Conservation (phyloP, 2,113 vertebrate genomes). For the Lycocorax pyrrhopterus region DNA sequence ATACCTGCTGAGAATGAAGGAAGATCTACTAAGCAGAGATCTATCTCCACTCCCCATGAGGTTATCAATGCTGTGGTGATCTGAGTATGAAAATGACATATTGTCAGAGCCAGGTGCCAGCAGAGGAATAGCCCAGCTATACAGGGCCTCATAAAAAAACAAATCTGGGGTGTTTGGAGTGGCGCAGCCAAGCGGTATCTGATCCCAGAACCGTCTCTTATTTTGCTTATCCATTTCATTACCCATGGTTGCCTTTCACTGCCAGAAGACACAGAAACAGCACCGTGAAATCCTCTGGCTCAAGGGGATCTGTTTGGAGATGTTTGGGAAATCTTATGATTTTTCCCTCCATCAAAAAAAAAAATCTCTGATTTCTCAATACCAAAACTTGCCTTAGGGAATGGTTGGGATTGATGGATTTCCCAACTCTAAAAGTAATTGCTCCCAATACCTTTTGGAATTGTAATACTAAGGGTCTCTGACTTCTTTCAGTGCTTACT, state of each 20-base stretch:
- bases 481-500: conserved; percentile 43
- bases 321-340: background rate
- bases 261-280: background rate
- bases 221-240: conserved; percentile 19
- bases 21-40: conserved; percentile 14
- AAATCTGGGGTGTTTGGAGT: background rate
- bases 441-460: conserved; percentile 17
- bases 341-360: background rate
- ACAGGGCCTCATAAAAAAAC: background rate
- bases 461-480: conserved; percentile 20
- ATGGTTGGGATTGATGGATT: background rate
- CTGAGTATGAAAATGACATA: background rate
- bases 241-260: background rate
- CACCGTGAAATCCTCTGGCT: conserved; percentile 3
- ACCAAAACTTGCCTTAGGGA: background rate
- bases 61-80: conserved; percentile 26
- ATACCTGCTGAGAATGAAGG: conserved; percentile 33
- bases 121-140: background rate
- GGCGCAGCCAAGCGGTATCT: background rate
- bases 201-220: background rate
- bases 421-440: conserved; percentile 20
- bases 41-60: background rate
- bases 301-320: background rate
- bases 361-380: background rate
- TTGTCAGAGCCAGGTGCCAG: background rate